Conservation (phyloP, 2,113 vertebrate species). For the Scopus umbretta region DNA sequence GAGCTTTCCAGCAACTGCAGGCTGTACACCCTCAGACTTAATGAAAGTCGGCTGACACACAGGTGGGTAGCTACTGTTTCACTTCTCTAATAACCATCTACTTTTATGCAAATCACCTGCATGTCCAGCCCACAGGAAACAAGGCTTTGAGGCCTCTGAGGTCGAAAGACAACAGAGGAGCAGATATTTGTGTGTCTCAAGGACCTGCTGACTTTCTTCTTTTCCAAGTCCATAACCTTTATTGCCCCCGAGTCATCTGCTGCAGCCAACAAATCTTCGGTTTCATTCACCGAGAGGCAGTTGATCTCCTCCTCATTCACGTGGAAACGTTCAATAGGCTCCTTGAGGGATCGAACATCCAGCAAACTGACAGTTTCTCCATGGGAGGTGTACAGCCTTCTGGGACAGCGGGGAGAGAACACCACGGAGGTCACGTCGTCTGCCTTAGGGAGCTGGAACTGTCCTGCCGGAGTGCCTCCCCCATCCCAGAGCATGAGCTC, state of each 20-base stretch:
- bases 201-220: conserved; percentile 81
- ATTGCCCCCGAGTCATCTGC: conserved; percentile 89
- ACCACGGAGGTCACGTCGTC: conserved; percentile 79
- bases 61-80: background rate
- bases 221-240: conserved; percentile 84
- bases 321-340: conserved; percentile 66
- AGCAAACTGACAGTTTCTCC: conserved; percentile 80
- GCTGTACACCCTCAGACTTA: background rate
- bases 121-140: conserved; percentile 94
- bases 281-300: conserved; percentile 81
- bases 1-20: background rate
- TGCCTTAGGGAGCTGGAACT: conserved; percentile 55
- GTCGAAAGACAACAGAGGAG: conserved; percentile 89
- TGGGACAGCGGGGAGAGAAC: conserved; percentile 73
- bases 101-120: conserved; percentile 82
- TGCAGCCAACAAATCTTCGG: conserved; percentile 77
- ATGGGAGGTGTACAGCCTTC: conserved; percentile 79
- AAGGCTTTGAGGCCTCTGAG: conserved; percentile 88
- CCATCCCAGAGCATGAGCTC: conserved; percentile 82
- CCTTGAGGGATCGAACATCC: conserved; percentile 80
- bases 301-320: conserved; percentile 94
- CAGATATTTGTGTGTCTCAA: conserved; percentile 95
- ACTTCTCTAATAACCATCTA: background rate
- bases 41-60: background rate
- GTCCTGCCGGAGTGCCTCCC: conserved; percentile 67